Evolutionary conservation across 2,113 vertebrate genomes (phyloP), one percentile per base, ranked within the genome.

Genomic region (Daphoenositta chrysoptera): DNA sequence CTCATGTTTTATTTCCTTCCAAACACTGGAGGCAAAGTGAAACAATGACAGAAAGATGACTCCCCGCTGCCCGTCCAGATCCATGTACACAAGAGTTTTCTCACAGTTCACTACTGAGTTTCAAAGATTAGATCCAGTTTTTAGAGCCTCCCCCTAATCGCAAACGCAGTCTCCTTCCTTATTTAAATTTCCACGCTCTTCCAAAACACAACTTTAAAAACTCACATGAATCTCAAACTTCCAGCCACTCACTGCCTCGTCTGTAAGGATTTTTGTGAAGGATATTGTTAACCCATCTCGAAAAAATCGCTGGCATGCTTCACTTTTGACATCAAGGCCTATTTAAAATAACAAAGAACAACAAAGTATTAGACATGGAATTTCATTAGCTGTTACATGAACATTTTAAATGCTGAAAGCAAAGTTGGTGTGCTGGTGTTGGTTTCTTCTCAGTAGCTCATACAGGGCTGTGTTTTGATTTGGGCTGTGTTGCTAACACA

Each of bases 161-260:
- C 37, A 86, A 65, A 66, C 10, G 26, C 27, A 80, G 18, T 21
- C 27, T 58, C 50, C 17, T 50, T 63, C n/a, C 56, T 70, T 11
- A 15, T 71, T 84, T 57, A 35, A 76, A 82, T 23, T 15, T 33
- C 50, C 24, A 30, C 1, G 1, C 39, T 93, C 86, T 72, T 58
- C 69, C 89, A 66, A 87, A 93, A 89, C 24, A 78, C 23, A 83
- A 27, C 10, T 66, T 60, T 11, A 57, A 89, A 79, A 82, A 99
- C 99, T 99, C 96, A 99, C 99, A 97, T 99, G 99, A 97, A 99
- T 99, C 96, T 99, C 99, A 98, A 99, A 99, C 98, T 99, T 99
- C 99, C 99, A 99, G 95, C 99, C 99, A 42, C 99, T 99, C 97
- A 99, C 99, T 91, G 99, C 99, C 97, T 99, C 99, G 61, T 99